Base-by-base conservation (phyloP, 1,140 invertebrate species). In the Scaptomyza montana region DNA sequence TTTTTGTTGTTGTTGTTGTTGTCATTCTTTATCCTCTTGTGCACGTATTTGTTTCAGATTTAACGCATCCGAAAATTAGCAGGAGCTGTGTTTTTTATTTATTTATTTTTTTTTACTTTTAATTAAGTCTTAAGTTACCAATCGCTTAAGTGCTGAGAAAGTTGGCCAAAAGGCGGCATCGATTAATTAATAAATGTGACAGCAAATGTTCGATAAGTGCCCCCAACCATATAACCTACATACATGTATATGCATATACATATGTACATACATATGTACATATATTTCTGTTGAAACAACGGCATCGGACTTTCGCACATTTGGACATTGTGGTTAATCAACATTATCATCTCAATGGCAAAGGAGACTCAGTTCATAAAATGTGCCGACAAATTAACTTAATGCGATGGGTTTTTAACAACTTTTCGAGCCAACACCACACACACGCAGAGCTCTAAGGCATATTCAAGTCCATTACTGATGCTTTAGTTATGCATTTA, bases 141-240 rank as follows among this genome's bases (percentile, higher is more conserved):
- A 49, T 77, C 65, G 81, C 53, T 67, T 70, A 82, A 87, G 76
- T 55, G 70, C 57, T 74, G 78, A 59, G 62, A 74, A 75, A 74
- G 72, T 71, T 70, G 50, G 47, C 45, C 47, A 65, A 47, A 28
- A 71, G 45, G 41, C 73, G 77, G 80, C 54, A 68, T 77, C 80
- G 77, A 77, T 85, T 85, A 85, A 86, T 86, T 86, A 86, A 87
- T 87, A 87, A 86, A 87, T 87, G 82, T 81, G 82, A 86, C 82
- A 87, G 82, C 80, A 86, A 85, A 86, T 87, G 81, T 78, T 41
- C 78, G 82, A 87, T 86, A 87, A 82, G 82, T 81, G 70, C 21
- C 33, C 21, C 2, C 9, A 61, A 21, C 39, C 53, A 56, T 56
- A 60, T 30, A 67, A 28, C 54, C 28, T 16, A 16, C 16, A 16